A percentile compares a stretch with the other conserved stretches of the same genome.
phyloP scores from a whole-genome alignment of 2,888 invertebrate genomes.

The Unio pictorum region DNA sequence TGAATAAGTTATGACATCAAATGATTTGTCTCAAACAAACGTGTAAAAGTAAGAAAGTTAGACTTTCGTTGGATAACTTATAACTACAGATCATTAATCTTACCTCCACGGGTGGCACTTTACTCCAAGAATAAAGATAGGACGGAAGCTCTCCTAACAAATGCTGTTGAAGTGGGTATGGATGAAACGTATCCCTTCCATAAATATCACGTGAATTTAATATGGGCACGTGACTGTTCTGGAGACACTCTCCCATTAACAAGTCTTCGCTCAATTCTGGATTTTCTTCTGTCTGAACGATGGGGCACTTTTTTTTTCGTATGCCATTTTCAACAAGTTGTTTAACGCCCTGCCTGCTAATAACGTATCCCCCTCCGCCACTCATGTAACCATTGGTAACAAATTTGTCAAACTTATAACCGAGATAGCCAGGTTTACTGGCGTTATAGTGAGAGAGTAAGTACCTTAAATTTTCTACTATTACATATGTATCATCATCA shows the following conservation, averaged over 20 bases:
- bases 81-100: too few species aligned
- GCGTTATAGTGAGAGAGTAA: slow-evolving; percentile 85
- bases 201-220: slow-evolving; percentile 88
- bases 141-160: slow-evolving; percentile 15
- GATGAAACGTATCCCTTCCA: slow-evolving; percentile 91
- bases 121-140: too few species aligned
- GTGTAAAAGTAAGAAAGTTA: too few species aligned
- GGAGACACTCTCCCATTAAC: slow-evolving; percentile 90
- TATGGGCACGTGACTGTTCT: slow-evolving; percentile 77
- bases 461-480: slow-evolving; percentile 93
- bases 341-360: slow-evolving; percentile 84
- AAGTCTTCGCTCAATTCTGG: slow-evolving; percentile 82
- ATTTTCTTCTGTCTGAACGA: slow-evolving; percentile 78
- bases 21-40: too few species aligned
- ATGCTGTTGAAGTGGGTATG: slow-evolving; percentile 79
- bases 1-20: too few species aligned
- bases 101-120: too few species aligned
- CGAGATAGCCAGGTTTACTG: slow-evolving; percentile 85
- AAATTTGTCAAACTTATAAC: slow-evolving; percentile 57
- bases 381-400: slow-evolving; percentile 72
- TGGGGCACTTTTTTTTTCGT: slow-evolving; percentile 64
- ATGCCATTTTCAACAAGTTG: slow-evolving; percentile 83
- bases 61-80: too few species aligned
- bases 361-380: slow-evolving; percentile 79
- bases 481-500: slow-evolving; percentile 97